Evolutionary conservation across 2,888 invertebrate species (phyloP).

Genomic region (Epinotia demarniana): DNA sequence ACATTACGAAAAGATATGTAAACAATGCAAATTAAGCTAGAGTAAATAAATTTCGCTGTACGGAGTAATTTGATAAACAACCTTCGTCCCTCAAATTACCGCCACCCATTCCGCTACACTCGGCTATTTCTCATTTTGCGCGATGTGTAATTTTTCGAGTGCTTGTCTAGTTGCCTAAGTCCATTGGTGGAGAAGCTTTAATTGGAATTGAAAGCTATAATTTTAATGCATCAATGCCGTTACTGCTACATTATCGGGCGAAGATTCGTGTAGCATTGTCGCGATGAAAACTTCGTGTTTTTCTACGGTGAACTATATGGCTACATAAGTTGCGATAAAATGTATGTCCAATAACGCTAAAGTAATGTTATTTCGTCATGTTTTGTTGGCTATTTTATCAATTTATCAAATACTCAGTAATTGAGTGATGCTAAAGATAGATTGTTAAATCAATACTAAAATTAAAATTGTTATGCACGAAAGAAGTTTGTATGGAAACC

Average conservation of each 20-base stretch:
- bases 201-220: slow-evolving; percentile 7
- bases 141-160: slow-evolving; percentile 45
- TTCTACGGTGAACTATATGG: too few relatives aligned
- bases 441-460: too few relatives aligned
- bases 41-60: slow-evolving; percentile 12
- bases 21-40: slow-evolving; percentile 1
- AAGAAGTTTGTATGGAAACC: neutral
- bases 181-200: slow-evolving; percentile 8
- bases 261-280: too few relatives aligned
- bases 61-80: slow-evolving; percentile 25
- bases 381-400: too few relatives aligned
- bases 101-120: slow-evolving; percentile 32
- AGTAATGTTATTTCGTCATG: too few relatives aligned
- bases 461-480: neutral
- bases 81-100: slow-evolving; percentile 21
- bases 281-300: too few relatives aligned
- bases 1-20: neutral
- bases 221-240: too few relatives aligned
- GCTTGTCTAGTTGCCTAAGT: neutral
- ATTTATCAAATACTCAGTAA: too few relatives aligned
- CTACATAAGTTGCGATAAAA: too few relatives aligned
- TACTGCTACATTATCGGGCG: too few relatives aligned
- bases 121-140: slow-evolving; percentile 44
- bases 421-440: too few relatives aligned
- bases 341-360: too few relatives aligned